Conservation (phyloP, 64 coral and sea anemone species). For the Hydrozoanthus tunicans region DNA sequence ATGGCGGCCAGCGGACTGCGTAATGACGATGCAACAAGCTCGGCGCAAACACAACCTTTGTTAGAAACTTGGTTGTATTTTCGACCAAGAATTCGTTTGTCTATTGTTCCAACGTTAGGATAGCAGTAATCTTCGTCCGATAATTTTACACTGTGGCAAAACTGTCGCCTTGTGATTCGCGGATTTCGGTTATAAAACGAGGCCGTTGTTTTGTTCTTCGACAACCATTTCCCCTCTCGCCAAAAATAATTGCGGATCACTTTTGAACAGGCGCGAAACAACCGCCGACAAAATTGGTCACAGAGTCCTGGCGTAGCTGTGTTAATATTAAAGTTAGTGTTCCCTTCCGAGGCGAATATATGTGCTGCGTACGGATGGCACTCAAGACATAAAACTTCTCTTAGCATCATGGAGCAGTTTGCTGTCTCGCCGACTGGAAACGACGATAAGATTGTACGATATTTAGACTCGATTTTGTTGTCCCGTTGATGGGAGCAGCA, state of each 20-base stretch:
- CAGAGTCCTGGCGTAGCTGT: constrained; percentile 54
- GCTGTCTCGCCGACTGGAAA: constrained; percentile 44
- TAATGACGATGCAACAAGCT: constrained; percentile 57
- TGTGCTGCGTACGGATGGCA: constrained; percentile 92
- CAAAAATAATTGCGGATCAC: constrained; percentile 58
- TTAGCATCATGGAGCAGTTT: constrained; percentile 63
- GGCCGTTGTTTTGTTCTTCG: constrained; percentile 36
- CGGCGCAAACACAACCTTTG: constrained; percentile 73
- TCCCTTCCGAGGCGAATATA: constrained; percentile 72
- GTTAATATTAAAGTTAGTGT: constrained; percentile 34
- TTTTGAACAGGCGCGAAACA: constrained; percentile 38
- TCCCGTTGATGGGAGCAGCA: constrained; percentile 69
- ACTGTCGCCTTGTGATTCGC: not conserved
- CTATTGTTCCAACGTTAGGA: constrained; percentile 77
- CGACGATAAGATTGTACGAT: constrained; percentile 15
- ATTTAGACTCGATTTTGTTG: constrained; percentile 33
- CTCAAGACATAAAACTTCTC: constrained; percentile 79
- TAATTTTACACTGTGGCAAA: constrained; percentile 60
- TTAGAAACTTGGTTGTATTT: constrained; percentile 74
- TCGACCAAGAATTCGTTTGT: constrained; percentile 41
- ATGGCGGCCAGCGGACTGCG: constrained; percentile 85
- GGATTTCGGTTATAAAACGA: not conserved
- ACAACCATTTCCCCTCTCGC: constrained; percentile 31
- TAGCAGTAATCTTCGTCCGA: constrained; percentile 81
- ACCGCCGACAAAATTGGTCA: constrained; percentile 28